These are phyloP conservation scores for Trogon melanurus DNA, from an alignment of 2,113 vertebrate species.

Conservation along the genomic window DNA sequence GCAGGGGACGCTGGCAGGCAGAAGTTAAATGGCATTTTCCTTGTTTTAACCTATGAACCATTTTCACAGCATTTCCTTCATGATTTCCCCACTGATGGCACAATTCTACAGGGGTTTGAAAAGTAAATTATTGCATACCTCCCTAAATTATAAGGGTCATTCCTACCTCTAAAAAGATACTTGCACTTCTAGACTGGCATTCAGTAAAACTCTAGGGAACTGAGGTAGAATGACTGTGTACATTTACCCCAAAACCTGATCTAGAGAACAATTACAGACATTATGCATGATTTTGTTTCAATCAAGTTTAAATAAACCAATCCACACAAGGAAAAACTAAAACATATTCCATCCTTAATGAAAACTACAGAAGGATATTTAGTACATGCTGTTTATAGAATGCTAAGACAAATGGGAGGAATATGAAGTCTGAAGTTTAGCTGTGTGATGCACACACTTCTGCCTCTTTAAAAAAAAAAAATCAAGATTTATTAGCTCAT, in stretches of 20 bases:
- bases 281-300: not conserved
- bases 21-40: not conserved
- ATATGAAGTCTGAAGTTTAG: not conserved
- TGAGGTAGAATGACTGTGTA: not conserved
- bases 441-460: not conserved
- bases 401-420: not conserved
- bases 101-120: not conserved
- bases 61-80: not conserved
- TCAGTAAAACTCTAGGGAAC: not conserved
- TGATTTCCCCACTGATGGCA: not conserved
- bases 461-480: not conserved
- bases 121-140: not conserved
- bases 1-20: not conserved
- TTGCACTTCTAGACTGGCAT: not conserved
- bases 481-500: not conserved
- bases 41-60: not conserved
- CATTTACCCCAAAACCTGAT: not conserved
- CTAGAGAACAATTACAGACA: not conserved
- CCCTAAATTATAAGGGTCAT: not conserved
- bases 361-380: not conserved
- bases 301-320: not conserved
- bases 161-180: not conserved
- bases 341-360: not conserved
- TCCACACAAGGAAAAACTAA: not conserved
- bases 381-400: not conserved